Evolutionary conservation across 2,113 vertebrate species (phyloP), one percentile per base, ranked within the genome.

Genomic region (Amazona guildingii): DNA sequence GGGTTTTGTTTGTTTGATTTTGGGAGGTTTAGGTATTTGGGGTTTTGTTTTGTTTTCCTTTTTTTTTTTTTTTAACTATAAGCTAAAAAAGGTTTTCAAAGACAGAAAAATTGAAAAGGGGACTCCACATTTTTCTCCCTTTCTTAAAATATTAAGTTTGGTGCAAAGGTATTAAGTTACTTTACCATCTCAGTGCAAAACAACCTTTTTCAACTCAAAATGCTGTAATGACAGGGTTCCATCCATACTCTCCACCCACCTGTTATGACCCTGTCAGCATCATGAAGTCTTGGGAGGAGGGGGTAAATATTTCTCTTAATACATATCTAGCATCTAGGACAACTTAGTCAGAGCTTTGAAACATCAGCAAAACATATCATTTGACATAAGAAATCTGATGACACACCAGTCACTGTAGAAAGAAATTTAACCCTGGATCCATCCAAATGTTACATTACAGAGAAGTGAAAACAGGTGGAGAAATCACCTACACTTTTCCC

Each of bases 241-340:
- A 31, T 28, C 21, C 51, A 27, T 31, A 55, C n/a, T 31, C 20
- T 37, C 63, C 27, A 28, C 2, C 14, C 35, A 83, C 27, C 43
- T 72, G 12, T 15, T 68, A 46, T 0, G 8, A 66, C 4, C 9
- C 33, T 78, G 61, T 16, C 23, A 51, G 27, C 0, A 1, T 14
- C 29, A 88, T 29, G 48, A 83, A 54, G 62, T 63, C 33, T 64
- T 14, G 5, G 8, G 17, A 74, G 13, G 46, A 16, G 7, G 0
- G 1, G 3, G 7, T 12, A 83, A 83, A 72, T 51, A n/a, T 49
- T 69, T 80, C 23, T 74, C 17, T 76, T 44, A 70, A 28, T 28
- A 64, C 2, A 1, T 16, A 61, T 16, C 29, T 27, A 62, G 23
- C 19, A 41, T 4, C 10, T 27, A 46, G 13, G 15, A 64, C 9